Percentiles rank a stretch among this genome's conserved stretches.
phyloP scores from a whole-genome alignment of 2,888 invertebrate genomes.

The Anticlea derivata region DNA sequence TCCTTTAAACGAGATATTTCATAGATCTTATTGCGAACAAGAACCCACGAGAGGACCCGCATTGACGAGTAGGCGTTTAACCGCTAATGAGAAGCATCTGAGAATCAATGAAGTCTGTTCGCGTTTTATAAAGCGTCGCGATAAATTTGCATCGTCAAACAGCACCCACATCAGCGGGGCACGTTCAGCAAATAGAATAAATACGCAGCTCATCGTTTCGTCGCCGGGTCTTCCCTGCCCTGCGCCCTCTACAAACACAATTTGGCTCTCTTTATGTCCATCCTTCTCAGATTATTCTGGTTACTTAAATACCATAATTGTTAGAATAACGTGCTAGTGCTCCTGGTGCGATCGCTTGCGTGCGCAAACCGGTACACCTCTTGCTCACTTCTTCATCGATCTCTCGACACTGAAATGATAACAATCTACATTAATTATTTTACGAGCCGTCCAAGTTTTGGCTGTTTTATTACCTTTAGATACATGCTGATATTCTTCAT shows the following conservation, averaged over 20 bases:
- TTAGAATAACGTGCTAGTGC: conserved; percentile 43
- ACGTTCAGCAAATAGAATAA: conserved; percentile 82
- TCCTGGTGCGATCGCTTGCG: conserved; percentile 44
- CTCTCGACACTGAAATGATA: conserved; percentile 54
- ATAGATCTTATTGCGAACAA: background rate
- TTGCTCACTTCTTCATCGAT: conserved; percentile 48
- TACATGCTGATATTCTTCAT: conserved; percentile 27
- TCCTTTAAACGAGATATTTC: too few relatives aligned
- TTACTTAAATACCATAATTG: conserved; percentile 45
- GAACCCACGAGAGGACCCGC: background rate
- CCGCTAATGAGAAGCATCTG: conserved; percentile 69
- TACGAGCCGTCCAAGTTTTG: conserved; percentile 44
- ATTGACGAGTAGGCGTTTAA: conserved; percentile 8
- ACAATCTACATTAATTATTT: conserved; percentile 54
- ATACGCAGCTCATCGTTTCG: conserved; percentile 64
- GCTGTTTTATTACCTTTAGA: conserved; percentile 41
- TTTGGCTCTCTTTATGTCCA: conserved; percentile 69
- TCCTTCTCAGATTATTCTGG: conserved; percentile 43
- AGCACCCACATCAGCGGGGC: conserved; percentile 69
- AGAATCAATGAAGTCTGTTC: conserved; percentile 70
- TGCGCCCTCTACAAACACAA: conserved; percentile 69
- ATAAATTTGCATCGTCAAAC: conserved; percentile 82
- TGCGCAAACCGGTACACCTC: conserved; percentile 52
- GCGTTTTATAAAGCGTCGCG: conserved; percentile 76
- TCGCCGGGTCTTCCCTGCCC: conserved; percentile 51